These are phyloP conservation scores for Turritopsis rubra DNA, from an alignment of 30 jellyfish, hydroid and myxozoan species.

Conservation along the genomic window DNA sequence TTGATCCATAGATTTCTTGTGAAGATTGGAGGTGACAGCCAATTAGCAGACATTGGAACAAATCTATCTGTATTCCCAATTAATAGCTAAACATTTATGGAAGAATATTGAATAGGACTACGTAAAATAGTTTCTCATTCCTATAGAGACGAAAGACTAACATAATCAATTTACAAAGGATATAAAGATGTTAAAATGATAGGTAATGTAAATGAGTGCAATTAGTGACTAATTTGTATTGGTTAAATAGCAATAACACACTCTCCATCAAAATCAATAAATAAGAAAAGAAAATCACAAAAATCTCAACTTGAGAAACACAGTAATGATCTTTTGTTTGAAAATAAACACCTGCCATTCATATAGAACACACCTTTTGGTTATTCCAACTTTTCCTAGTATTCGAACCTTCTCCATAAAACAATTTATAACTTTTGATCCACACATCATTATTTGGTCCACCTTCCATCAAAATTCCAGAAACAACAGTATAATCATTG, in stretches of 20 bases:
- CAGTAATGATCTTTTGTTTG: no score
- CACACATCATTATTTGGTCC: neutral
- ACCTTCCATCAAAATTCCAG: neutral
- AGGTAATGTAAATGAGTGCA: no score
- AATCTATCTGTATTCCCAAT: neutral
- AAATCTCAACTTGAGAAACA: no score
- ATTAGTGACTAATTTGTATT: no score
- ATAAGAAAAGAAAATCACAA: no score
- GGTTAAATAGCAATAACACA: no score
- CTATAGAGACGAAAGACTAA: no score
- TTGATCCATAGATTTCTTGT: neutral
- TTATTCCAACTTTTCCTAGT: neutral
- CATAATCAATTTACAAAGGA: no score
- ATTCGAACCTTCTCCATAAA: neutral
- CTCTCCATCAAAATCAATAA: no score
- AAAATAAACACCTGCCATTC: neutral
- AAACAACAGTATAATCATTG: neutral
- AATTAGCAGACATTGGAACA: neutral
- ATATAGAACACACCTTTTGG: neutral
- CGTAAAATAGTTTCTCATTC: no score
- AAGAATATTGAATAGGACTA: no score
- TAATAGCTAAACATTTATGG: neutral
- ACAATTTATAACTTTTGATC: neutral
- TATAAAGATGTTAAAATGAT: no score
- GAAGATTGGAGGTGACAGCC: neutral